Evolutionary conservation across 2,113 vertebrate species (phyloP), one percentile per base, ranked within the genome.

Genomic region (Tachysurus vachellii): DNA sequence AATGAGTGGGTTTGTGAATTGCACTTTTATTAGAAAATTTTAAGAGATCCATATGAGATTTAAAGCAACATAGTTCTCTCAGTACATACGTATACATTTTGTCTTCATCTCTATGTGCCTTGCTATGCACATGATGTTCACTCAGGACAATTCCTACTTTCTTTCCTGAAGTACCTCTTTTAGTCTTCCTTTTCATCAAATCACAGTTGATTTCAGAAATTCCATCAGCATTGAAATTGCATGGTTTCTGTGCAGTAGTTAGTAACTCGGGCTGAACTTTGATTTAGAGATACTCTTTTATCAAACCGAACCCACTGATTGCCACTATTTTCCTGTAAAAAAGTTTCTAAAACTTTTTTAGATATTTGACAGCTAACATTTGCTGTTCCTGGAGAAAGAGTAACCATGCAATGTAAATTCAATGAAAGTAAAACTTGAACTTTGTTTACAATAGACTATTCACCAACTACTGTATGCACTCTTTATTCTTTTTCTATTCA

Each of bases 121-220:
- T 80, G 76, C n/a, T 80, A 79, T 80, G 53, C n/a, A 80, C 28
- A 57, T 80, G 53, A 56, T 57, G 76, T 36, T 80, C 53, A 57
- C 8, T 56, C 76, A 7, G n/a, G 53, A 56, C 76, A 80, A 57
- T 57, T 36, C 9, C 8, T 16, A 57, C 16, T 80, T 56, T 4
- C 21, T 77, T 50, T 54, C 9, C 76, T 80, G 76, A 36, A 80
- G 76, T 16, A 80, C 53, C 53, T 10, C 76, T 36, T 80, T 56
- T 4, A 57, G 76, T 4, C 28, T 80, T 31, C 53, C 26, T 57
- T 80, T 80, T 56, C 23, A 57, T 80, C 76, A 57, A 80, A 80
- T 80, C 76, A 80, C 76, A 56, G 76, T 8, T 57, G 76, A 80
- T 57, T 57, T 56, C 7, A 80, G 16, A 80, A 56, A 80, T 31